A percentile compares a stretch with the other conserved stretches of the same genome.
These are phyloP conservation scores for Loripinus fragilis DNA, from an alignment of 2,888 invertebrate species.

Conservation along the genomic window DNA sequence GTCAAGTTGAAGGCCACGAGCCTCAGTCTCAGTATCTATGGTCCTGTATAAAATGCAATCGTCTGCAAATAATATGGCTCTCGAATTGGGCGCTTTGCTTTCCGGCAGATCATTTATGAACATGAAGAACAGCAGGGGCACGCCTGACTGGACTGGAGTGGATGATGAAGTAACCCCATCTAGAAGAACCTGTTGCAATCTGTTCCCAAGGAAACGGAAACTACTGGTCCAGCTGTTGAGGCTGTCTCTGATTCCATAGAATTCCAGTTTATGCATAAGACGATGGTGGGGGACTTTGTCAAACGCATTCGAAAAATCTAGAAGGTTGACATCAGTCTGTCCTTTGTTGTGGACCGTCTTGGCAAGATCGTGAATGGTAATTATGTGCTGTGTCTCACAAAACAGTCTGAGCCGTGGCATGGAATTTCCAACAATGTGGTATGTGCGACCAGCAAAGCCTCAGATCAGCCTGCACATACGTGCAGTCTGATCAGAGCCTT, in stretches of 20 bases:
- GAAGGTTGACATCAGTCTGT: conserved; percentile 11
- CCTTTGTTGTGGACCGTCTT: background rate
- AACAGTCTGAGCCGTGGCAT: too few relatives aligned
- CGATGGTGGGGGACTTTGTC: conserved; percentile 26
- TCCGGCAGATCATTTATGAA: too few relatives aligned
- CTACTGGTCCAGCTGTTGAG: background rate
- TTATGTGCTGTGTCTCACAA: conserved; percentile 11
- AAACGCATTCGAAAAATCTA: conserved; percentile 38
- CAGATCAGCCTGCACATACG: too few relatives aligned
- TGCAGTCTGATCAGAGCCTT: too few relatives aligned
- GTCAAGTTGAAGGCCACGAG: conserved; percentile 31
- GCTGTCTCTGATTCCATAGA: conserved; percentile 19
- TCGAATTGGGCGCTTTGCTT: conserved; percentile 10
- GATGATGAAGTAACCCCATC: conserved; percentile 16
- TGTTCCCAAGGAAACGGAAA: conserved; percentile 22
- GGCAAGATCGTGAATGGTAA: conserved; percentile 11
- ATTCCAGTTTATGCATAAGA: conserved; percentile 19
- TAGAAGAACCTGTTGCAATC: conserved; percentile 26
- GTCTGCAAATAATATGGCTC: conserved; percentile 29
- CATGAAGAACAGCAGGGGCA: conserved; percentile 9
- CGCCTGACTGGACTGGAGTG: conserved; percentile 22
- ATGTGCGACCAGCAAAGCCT: too few relatives aligned
- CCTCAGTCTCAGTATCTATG: background rate
- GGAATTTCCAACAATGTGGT: too few relatives aligned
- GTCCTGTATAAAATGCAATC: too few relatives aligned